phyloP scores from a whole-genome alignment of 2,888 invertebrate species.

The Ectemnius lituratus region DNA sequence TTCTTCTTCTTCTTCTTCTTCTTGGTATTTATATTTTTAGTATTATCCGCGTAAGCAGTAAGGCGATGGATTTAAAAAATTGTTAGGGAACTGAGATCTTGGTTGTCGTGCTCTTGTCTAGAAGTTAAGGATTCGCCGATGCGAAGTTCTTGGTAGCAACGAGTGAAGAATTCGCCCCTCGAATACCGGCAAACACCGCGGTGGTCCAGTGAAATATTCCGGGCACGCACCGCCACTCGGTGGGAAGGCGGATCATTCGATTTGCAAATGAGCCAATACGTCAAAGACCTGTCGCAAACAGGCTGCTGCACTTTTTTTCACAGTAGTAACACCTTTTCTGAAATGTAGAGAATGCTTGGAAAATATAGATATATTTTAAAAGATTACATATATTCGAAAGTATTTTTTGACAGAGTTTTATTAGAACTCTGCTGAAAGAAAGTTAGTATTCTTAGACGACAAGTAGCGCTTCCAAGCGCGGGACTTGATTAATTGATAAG shows the following conservation, averaged over 20 bases:
- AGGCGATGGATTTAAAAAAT: too few species aligned
- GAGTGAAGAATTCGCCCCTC: constrained; percentile 5
- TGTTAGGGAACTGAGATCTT: background rate
- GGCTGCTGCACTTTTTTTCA: too few species aligned
- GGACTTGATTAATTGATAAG: constrained; percentile 60
- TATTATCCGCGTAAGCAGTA: too few species aligned
- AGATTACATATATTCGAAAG: too few species aligned
- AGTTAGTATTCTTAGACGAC: background rate
- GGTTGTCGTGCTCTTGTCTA: constrained; percentile 13
- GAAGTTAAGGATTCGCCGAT: constrained; percentile 1
- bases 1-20: too few species aligned
- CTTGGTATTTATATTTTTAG: too few species aligned
- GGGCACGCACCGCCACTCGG: constrained; percentile 29
- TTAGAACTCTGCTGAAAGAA: too few species aligned
- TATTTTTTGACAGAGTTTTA: too few species aligned
- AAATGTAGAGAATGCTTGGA: too few species aligned
- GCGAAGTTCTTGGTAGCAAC: constrained; percentile 3
- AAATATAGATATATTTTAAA: too few species aligned
- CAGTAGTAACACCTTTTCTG: too few species aligned
- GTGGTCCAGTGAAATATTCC: constrained; percentile 41
- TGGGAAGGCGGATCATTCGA: constrained; percentile 27
- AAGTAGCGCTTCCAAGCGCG: constrained; percentile 32
- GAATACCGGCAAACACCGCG: constrained; percentile 16
- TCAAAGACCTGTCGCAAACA: constrained; percentile 14
- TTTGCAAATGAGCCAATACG: constrained; percentile 41